A percentile compares a stretch with the other conserved stretches of the same genome.
phyloP scores from a whole-genome alignment of 2,888 invertebrate species.

The Ligdia adustata region DNA sequence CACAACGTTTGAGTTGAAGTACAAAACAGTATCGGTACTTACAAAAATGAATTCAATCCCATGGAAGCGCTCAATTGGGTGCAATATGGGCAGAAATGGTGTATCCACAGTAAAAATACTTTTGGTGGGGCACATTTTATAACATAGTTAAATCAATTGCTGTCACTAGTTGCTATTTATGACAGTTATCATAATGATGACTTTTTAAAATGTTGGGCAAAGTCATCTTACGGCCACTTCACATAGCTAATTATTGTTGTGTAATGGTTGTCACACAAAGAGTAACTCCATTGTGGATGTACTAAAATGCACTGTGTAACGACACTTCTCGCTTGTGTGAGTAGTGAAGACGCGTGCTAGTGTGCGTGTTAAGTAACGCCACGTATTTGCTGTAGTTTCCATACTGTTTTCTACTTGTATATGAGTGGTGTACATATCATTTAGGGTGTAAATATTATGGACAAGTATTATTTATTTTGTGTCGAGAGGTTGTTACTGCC shows the following conservation, averaged over 20 bases:
- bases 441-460: constrained; percentile 77
- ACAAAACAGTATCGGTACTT: constrained; percentile 25
- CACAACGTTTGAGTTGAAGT: constrained; percentile 22
- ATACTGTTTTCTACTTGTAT: constrained; percentile 24
- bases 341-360: constrained; percentile 21
- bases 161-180: no score
- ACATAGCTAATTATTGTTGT: no score
- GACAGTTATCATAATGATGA: no score
- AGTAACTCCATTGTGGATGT: no score
- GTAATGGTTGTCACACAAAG: no score
- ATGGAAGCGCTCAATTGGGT: constrained; percentile 11
- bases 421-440: constrained; percentile 73
- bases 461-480: constrained; percentile 68
- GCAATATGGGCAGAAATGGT: constrained; percentile 13
- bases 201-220: no score
- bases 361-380: constrained; percentile 12
- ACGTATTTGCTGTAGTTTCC: constrained; percentile 3
- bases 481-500: constrained; percentile 22
- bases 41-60: constrained; percentile 4
- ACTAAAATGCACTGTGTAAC: constrained; percentile 29
- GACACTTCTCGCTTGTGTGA: constrained; percentile 21
- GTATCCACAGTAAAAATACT: no score
- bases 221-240: no score
- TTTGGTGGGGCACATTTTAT: no score
- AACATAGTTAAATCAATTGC: no score